A percentile compares a stretch with the other conserved stretches of the same genome.
These are phyloP conservation scores for Phyllostomus discolor DNA, from an alignment of 2,113 vertebrate genomes.

Conservation along the genomic window DNA sequence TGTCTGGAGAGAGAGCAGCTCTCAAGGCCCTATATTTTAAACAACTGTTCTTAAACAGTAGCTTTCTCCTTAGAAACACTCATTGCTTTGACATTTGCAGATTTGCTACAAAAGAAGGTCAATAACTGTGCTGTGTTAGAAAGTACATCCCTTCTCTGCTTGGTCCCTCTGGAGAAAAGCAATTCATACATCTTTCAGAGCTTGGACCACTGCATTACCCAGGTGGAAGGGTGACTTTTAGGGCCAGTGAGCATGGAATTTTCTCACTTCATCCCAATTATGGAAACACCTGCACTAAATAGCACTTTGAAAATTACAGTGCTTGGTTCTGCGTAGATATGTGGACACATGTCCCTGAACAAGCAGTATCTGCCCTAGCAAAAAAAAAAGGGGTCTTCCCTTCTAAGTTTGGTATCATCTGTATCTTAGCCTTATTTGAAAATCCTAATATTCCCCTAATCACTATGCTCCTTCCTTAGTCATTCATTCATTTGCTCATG, in stretches of 20 bases:
- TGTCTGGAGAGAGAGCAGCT: constrained; percentile 37
- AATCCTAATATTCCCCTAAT: background rate
- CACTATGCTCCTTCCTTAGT: background rate
- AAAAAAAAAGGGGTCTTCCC: background rate
- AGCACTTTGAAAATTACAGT: constrained; percentile 73
- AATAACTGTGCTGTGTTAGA: constrained; percentile 57
- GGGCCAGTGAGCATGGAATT: constrained; percentile 73
- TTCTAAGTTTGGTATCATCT: background rate
- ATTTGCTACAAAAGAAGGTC: constrained; percentile 66
- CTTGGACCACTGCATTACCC: constrained; percentile 51
- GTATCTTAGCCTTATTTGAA: background rate
- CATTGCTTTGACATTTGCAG: constrained; percentile 63
- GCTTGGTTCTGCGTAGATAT: constrained; percentile 49
- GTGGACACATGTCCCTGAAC: constrained; percentile 42
- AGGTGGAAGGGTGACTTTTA: constrained; percentile 70
- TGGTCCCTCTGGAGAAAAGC: constrained; percentile 15
- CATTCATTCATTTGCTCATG: background rate
- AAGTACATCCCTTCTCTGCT: constrained; percentile 30
- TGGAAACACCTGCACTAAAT: constrained; percentile 75
- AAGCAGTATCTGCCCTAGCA: background rate
- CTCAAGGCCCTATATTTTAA: constrained; percentile 56
- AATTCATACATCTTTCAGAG: constrained; percentile 53
- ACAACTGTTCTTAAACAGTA: constrained; percentile 62
- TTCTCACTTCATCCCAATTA: constrained; percentile 73
- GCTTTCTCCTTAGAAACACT: constrained; percentile 51